Conservation (phyloP, 2,113 vertebrate species). For the Fregata magnificens region DNA sequence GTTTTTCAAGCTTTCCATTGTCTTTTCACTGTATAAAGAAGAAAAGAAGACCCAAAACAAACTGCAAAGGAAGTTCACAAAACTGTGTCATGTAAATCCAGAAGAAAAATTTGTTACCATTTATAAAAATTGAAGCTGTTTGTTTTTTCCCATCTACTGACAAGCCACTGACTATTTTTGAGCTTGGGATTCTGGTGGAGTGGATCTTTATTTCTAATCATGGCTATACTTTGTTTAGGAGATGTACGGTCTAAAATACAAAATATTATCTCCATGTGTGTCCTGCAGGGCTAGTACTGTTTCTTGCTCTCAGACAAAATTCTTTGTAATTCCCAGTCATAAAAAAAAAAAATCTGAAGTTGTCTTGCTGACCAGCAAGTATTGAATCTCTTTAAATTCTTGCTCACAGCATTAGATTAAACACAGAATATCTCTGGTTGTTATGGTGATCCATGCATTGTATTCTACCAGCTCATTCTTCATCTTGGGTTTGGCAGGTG, state of each 20-base stretch:
- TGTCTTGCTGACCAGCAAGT: neutral
- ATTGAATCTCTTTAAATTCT: neutral
- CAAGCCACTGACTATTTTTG: neutral
- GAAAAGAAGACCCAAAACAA: neutral
- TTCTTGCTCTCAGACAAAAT: neutral
- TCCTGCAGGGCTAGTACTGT: neutral
- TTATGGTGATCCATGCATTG: neutral
- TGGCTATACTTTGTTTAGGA: neutral
- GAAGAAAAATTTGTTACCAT: neutral
- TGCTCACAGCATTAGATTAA: neutral
- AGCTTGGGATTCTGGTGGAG: neutral
- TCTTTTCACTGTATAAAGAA: neutral
- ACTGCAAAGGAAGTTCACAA: neutral
- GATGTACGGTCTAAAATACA: neutral
- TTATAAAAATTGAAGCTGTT: neutral
- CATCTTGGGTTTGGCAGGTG: neutral
- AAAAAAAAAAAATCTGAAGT: neutral
- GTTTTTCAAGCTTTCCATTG: neutral
- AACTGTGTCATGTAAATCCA: neutral
- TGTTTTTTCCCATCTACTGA: neutral
- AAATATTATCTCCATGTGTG: neutral
- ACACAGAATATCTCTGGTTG: neutral
- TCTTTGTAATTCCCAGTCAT: neutral
- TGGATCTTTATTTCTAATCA: neutral
- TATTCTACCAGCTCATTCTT: neutral